Base-by-base conservation (phyloP, 2,797 vertebrate species). In the Protonibea diacanthus region DNA sequence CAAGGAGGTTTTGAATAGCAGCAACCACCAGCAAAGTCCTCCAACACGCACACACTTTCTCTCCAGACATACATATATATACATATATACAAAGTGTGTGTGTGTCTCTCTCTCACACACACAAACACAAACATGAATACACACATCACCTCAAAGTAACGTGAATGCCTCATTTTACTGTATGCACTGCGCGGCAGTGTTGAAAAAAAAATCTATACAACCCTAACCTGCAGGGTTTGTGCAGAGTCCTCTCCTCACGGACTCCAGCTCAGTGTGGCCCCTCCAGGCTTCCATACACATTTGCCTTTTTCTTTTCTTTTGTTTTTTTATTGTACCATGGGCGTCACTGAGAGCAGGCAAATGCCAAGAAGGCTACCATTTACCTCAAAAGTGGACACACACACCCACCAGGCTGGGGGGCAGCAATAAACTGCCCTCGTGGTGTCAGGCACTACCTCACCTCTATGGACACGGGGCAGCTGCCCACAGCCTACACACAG, bases 381-480 rank as follows among this genome's bases (percentile, higher is more conserved):
- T 96, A 96, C 95, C 95, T 96, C 95, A 95, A 90, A 38, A 89
- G 90, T 90, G 93, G 94, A 94, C 91, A 93, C 92, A 93, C 33
- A 38, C 33, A 38, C 33, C 91, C 93, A 94, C 92, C 82, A 84
- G 92, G 93, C 93, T 94, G 93, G 91, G 91, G 93, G 91, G 93
- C 89, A 86, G 86, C 85, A 71, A 82, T 74, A 91, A 33, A 33
- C 93, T 93, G 94, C 92, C 92, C 92, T 92, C 91, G 93, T 93
- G 92, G 92, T 93, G 92, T 95, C 93, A 93, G 95, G 93, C 94
- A 94, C 95, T 95, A 96, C 95, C 95, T 96, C 95, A 96, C 95
- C 92, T 96, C 93, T 94, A 92, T 95, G 94, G 92, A 95, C 94
- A 94, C 92, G 92, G 94, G 94, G 94, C 94, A 90, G 94, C 92